Percentiles rank a stretch among this genome's conserved stretches.
These are phyloP conservation scores for Drosophila parthenogenetica DNA, from an alignment of 2,888 invertebrate genomes.

Conservation along the genomic window DNA sequence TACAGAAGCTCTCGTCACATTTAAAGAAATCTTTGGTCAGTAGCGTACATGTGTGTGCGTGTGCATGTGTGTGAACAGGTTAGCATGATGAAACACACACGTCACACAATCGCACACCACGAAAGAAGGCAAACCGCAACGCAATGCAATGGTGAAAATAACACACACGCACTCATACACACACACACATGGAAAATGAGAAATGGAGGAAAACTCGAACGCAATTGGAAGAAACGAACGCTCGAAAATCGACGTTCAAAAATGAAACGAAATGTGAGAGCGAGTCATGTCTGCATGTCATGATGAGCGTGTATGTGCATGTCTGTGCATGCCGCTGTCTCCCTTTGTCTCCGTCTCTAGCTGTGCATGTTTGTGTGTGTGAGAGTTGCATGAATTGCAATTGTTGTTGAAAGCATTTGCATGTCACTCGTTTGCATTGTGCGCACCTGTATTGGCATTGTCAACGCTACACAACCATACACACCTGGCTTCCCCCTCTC, in stretches of 20 bases:
- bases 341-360: conserved; percentile 1
- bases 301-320: conserved; percentile 39
- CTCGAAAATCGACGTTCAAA: conserved; percentile 74
- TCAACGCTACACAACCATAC: conserved; percentile 49
- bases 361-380: conserved; percentile 18
- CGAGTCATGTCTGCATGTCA: conserved; percentile 42
- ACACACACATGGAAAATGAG: not conserved
- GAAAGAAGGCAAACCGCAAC: conserved; percentile 49
- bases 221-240: conserved; percentile 53
- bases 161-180: not conserved
- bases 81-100: conserved; percentile 39
- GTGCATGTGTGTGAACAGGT: conserved; percentile 16
- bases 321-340: conserved; percentile 13
- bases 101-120: conserved; percentile 1
- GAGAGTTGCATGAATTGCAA: conserved; percentile 69
- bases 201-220: conserved; percentile 16
- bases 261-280: conserved; percentile 70
- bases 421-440: conserved; percentile 78
- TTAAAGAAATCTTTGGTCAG: conserved; percentile 62
- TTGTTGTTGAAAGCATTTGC: conserved; percentile 81
- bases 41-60: conserved; percentile 13
- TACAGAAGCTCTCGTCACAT: conserved; percentile 46
- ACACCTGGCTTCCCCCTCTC: not conserved
- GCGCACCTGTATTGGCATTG: conserved; percentile 77
- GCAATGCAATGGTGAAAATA: conserved; percentile 38